Base-by-base conservation (phyloP, 1,140 invertebrate species). In the Nebria ingens region DNA sequence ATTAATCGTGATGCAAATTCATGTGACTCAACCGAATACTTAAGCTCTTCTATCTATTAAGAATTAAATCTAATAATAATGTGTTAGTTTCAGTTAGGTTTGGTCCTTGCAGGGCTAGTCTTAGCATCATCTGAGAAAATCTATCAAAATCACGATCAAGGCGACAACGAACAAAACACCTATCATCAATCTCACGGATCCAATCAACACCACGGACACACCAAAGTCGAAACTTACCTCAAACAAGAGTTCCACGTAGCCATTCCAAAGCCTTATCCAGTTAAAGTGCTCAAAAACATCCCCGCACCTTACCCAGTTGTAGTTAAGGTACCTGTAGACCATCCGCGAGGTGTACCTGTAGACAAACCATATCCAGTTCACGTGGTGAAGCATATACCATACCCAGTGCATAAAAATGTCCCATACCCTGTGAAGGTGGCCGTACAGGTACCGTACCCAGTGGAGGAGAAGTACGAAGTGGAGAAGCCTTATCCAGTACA, bases 281-380 rank as follows among this genome's bases (percentile, higher is more conserved):
- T 68, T 13, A 60, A 58, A 38, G 62, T 70, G 2, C 63, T 64
- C 19, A 70, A 65, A 54, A 65, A 65, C 20, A 63, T 68, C 15
- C 64, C 61, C 1, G 62, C 65, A 4, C 73, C 73, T 1, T 70
- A 71, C 51, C 72, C 75, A 2, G 75, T 78, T 0, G 75, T 76
- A 56, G 71, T 76, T 13, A 68, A 71, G 29, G 64, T 78, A 51
- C 76, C 68, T 6, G 64, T 71, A 1, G 68, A 69, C 12, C 62
- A 60, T 22, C 55, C 51, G 2, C 56, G 61, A 13, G 59, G 55
- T 17, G 56, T 55, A 53, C 56, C 55, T 12, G 60, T 61, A 17
- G 17, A 12, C 6, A 53, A 58, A 21, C 71, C 71, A 6, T 72
- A 73, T 56, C 71, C 75, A 55, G 67, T 75, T 2, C 61, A 56